These are phyloP conservation scores for Colletes collaris DNA, from an alignment of 2,888 invertebrate genomes.

Conservation along the genomic window DNA sequence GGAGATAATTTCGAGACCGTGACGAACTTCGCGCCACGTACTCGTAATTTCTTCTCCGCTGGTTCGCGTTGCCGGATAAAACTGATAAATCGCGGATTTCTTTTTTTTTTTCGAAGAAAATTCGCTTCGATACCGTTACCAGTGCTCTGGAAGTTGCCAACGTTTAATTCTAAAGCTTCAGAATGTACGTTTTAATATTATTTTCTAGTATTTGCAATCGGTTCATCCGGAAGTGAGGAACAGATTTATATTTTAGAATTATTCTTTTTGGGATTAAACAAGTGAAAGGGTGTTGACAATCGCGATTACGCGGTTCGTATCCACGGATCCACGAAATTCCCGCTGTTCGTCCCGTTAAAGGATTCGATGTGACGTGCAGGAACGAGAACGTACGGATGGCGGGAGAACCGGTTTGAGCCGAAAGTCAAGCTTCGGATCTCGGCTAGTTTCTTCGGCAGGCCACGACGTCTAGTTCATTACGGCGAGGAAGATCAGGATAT, in stretches of 20 bases:
- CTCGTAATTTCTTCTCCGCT: neutral
- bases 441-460: constrained; percentile 45
- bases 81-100: neutral
- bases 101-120: no score
- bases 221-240: no score
- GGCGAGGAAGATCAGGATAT: constrained; percentile 26
- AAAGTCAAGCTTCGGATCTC: constrained; percentile 62
- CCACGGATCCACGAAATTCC: constrained; percentile 58
- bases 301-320: constrained; percentile 53
- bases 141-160: no score
- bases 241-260: no score
- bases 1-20: constrained; percentile 1
- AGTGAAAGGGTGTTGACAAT: constrained; percentile 33
- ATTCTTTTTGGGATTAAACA: no score
- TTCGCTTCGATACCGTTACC: no score
- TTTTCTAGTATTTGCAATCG: no score
- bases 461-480: constrained; percentile 50
- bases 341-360: constrained; percentile 70
- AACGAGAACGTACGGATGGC: constrained; percentile 51
- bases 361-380: constrained; percentile 62
- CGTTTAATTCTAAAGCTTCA: no score
- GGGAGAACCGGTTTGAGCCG: constrained; percentile 73
- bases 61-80: neutral
- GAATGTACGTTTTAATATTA: no score
- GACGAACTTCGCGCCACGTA: neutral